Percentiles rank a stretch among this genome's conserved stretches.
Evolutionary conservation across 2,113 vertebrate species (phyloP).

Genomic region (Indicator indicator): DNA sequence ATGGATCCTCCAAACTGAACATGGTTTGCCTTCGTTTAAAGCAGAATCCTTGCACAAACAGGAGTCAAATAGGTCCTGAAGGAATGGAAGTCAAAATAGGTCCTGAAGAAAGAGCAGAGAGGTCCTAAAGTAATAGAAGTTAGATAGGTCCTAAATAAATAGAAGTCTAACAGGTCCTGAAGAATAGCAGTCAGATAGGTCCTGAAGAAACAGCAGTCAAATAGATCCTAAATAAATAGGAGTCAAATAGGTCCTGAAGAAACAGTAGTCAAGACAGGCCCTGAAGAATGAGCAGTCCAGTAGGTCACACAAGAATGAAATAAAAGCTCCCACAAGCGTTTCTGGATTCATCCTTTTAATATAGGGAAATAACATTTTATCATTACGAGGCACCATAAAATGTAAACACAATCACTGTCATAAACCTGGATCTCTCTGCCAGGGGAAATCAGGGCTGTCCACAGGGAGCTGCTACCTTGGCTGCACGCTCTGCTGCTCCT

Average conservation of each 20-base stretch:
- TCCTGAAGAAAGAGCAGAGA: neutral
- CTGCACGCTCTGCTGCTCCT: constrained; percentile 53
- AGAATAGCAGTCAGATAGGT: neutral
- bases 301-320: constrained; percentile 40
- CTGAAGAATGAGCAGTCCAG: neutral
- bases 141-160: no score
- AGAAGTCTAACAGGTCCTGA: neutral
- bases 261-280: neutral
- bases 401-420: constrained; percentile 92
- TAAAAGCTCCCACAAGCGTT: constrained; percentile 74
- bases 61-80: neutral
- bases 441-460: constrained; percentile 60
- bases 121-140: no score
- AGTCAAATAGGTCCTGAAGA: neutral
- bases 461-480: constrained; percentile 73
- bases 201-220: no score
- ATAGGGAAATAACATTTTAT: constrained; percentile 87
- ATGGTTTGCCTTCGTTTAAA: neutral
- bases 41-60: constrained; percentile 10
- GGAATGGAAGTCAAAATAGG: neutral
- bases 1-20: neutral
- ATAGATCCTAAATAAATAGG: no score
- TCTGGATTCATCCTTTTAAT: constrained; percentile 87
- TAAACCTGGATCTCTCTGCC: constrained; percentile 88
- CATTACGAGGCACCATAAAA: constrained; percentile 97